Evolutionary conservation across 2,113 vertebrate genomes (phyloP).

Genomic region (Lonchura striata): DNA sequence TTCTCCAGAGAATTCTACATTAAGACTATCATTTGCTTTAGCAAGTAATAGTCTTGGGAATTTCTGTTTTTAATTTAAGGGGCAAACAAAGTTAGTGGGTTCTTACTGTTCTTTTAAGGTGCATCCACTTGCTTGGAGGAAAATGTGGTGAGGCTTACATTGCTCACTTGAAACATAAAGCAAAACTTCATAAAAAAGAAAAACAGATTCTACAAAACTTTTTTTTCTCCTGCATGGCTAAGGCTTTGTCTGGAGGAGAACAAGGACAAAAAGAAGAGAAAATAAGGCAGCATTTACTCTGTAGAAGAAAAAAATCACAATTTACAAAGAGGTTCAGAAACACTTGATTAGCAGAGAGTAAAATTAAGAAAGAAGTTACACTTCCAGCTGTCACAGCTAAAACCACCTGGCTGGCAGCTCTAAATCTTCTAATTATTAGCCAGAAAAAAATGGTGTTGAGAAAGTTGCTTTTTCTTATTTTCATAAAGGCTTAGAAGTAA

Average conservation of each 20-base stretch:
- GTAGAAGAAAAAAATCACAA: not conserved
- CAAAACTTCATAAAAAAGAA: not conserved
- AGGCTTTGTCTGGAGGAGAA: not conserved
- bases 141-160: not conserved
- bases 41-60: not conserved
- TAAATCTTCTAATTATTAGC: slow-evolving; percentile 8
- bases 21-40: not conserved
- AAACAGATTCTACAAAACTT: not conserved
- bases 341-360: slow-evolving; percentile 1
- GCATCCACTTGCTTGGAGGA: not conserved
- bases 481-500: not conserved
- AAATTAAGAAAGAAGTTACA: not conserved
- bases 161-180: not conserved
- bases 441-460: not conserved
- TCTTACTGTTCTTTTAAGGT: not conserved
- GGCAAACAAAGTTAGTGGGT: not conserved
- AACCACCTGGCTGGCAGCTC: not conserved
- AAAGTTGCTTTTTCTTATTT: not conserved
- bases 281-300: not conserved
- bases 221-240: not conserved
- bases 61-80: not conserved
- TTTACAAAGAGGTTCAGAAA: not conserved
- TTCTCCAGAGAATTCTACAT: not conserved
- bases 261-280: not conserved
- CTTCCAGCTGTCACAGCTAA: slow-evolving; percentile 7